Evolutionary conservation across 2,113 vertebrate species (phyloP), one percentile per base, ranked within the genome.

Genomic region (Sinocyclocheilus anshuiensis): DNA sequence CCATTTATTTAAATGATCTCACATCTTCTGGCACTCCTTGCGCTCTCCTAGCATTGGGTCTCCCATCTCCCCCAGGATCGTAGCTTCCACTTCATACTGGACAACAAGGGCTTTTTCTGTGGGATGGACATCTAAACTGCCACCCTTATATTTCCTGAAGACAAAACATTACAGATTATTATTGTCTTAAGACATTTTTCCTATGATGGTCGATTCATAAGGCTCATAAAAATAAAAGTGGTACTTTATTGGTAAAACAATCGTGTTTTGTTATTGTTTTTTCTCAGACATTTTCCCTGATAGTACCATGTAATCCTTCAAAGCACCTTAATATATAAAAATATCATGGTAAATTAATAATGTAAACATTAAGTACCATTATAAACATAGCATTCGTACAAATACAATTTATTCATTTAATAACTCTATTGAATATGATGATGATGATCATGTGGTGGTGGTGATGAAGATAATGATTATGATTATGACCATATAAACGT

Each of bases 21-120:
- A 99, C 97, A 97, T 97, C 95, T 99, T 99, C 93, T 97, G 96
- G 91, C 98, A 98, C 75, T 97, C 96, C 86, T 99, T 99, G 77
- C 97, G 96, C 53, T 97, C 95, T 61, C 96, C 97, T 76, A 97
- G 89, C 96, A 97, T 94, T 7, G 95, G 93, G 72, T 96, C 96
- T 50, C 97, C 97, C 93, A 91, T 86, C 89, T 98, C 96, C 79
- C 97, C 97, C 88, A 99, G 91, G 90, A 98, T 95, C 0, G 95
- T 97, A 13, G 97, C 97, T 95, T 99, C 97, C 86, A 99, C 96
- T 93, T 99, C 97, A 94, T 99, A 98, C 2, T 97, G 96, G 83
- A 98, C 96, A 61, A 99, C 93, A 15, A 99, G 97, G 33, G 97
- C 97, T 91, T 96, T 97, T 93, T 99, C 97, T 48, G 96, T 97